phyloP scores from a whole-genome alignment of 1,140 invertebrate species.

The Drosophila persimilis region DNA sequence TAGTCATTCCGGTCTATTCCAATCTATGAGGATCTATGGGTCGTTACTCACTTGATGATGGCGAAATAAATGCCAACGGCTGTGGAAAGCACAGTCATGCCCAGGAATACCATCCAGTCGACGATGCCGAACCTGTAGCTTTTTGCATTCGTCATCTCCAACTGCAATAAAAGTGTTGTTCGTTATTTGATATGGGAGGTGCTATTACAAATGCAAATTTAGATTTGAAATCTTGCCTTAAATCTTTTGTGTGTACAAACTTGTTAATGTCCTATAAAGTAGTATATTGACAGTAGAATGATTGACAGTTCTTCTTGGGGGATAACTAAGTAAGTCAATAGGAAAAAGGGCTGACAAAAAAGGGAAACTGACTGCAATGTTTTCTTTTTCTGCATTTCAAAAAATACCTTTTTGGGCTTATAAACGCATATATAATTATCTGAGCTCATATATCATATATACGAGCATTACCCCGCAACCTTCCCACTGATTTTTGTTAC shows the following conservation, averaged over 20 bases:
- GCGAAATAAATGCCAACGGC: conserved; percentile 90
- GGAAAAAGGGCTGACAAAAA: too few relatives aligned
- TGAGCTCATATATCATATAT: too few relatives aligned
- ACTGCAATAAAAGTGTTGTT: conserved; percentile 5
- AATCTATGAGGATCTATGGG: conserved; percentile 9
- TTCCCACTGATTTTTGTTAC: too few relatives aligned
- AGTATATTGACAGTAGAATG: too few relatives aligned
- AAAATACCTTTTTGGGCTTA: too few relatives aligned
- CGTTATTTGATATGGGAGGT: conserved; percentile 2
- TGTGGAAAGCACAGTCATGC: conserved; percentile 86
- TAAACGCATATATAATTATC: too few relatives aligned
- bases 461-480: too few relatives aligned
- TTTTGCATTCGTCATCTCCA: conserved; percentile 18
- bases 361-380: too few relatives aligned
- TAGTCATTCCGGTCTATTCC: neutral
- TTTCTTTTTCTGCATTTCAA: too few relatives aligned
- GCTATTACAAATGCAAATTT: conserved; percentile 22
- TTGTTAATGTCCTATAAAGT: too few relatives aligned
- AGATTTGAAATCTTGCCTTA: conserved; percentile 9
- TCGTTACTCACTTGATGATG: conserved; percentile 79
- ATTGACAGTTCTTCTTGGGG: too few relatives aligned
- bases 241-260: conserved; percentile 21
- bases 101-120: conserved; percentile 87
- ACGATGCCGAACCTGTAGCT: conserved; percentile 78
- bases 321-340: too few relatives aligned